Evolutionary conservation across 2,888 invertebrate genomes (phyloP).

Genomic region (Melinopterus prodromus): DNA sequence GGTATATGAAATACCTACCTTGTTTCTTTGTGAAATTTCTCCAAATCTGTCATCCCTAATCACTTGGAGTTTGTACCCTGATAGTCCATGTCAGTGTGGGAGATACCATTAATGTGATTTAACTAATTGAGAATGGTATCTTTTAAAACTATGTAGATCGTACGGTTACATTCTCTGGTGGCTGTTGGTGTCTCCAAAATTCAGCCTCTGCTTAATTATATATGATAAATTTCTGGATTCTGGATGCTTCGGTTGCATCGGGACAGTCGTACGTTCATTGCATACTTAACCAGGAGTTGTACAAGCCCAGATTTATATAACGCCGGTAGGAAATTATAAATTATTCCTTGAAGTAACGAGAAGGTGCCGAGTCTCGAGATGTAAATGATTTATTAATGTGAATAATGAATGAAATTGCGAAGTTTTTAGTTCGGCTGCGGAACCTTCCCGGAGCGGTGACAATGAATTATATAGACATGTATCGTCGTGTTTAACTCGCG

Average conservation of each 20-base stretch:
- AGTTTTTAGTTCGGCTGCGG: slow-evolving; percentile 22
- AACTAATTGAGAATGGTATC: neutral
- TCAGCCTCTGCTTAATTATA: neutral
- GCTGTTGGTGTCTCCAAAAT: neutral
- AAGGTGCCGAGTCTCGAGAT: slow-evolving; percentile 8
- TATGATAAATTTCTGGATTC: neutral
- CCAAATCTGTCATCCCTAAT: too few relatives aligned
- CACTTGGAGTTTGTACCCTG: too few relatives aligned
- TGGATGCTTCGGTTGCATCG: neutral
- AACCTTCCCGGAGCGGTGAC: neutral
- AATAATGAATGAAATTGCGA: slow-evolving; percentile 25
- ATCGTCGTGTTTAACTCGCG: slow-evolving; percentile 4
- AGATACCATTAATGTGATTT: too few relatives aligned
- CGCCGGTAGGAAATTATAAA: slow-evolving; percentile 22
- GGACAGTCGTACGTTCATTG: neutral
- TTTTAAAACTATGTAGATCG: neutral
- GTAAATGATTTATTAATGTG: slow-evolving; percentile 26
- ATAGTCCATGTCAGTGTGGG: too few relatives aligned
- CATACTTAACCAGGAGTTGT: slow-evolving; percentile 20
- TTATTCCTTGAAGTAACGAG: slow-evolving; percentile 13
- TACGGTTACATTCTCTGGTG: neutral
- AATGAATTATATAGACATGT: slow-evolving; percentile 24
- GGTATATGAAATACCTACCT: too few relatives aligned
- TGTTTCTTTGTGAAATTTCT: too few relatives aligned
- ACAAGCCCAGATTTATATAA: slow-evolving; percentile 25